Evolutionary conservation across 2,113 vertebrate genomes (phyloP).

Genomic region (Stictonetta naevosa): DNA sequence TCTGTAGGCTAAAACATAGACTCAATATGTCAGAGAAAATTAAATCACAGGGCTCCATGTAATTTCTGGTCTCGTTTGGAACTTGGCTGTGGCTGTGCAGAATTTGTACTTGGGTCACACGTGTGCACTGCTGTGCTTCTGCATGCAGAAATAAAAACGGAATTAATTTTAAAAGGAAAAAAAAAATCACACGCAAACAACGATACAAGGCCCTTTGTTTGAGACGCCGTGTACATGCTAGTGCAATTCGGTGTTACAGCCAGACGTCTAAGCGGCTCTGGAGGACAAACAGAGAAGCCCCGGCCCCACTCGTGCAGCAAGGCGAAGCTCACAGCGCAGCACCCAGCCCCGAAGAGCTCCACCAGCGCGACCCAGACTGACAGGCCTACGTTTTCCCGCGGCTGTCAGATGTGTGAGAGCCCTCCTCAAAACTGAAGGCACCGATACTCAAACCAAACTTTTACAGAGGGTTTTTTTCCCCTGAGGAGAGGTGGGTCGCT

Average conservation of each 20-base stretch:
- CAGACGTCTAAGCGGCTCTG: neutral
- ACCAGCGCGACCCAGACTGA: accelerated
- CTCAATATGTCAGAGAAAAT: slow-evolving; percentile 90
- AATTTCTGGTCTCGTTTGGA: slow-evolving; percentile 52
- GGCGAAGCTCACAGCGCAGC: neutral
- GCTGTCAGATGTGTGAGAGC: neutral
- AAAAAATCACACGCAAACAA: neutral
- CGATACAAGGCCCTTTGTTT: neutral
- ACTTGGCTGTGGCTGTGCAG: slow-evolving; percentile 38
- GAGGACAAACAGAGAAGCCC: neutral
- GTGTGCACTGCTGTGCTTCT: neutral
- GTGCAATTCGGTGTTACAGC: neutral
- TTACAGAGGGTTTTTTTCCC: neutral
- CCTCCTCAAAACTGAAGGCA: neutral
- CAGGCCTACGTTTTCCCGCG: accelerated
- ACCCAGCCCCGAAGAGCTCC: neutral
- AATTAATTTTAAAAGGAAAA: neutral
- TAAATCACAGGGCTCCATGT: slow-evolving; percentile 80
- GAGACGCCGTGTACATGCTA: neutral
- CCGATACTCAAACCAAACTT: neutral
- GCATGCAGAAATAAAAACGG: neutral
- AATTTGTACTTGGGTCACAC: slow-evolving; percentile 23
- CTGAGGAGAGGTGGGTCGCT: neutral
- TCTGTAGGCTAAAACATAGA: slow-evolving; percentile 89
- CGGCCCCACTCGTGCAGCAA: neutral